These are phyloP conservation scores for Allobates femoralis DNA, from an alignment of 2,797 vertebrate species.

Conservation along the genomic window DNA sequence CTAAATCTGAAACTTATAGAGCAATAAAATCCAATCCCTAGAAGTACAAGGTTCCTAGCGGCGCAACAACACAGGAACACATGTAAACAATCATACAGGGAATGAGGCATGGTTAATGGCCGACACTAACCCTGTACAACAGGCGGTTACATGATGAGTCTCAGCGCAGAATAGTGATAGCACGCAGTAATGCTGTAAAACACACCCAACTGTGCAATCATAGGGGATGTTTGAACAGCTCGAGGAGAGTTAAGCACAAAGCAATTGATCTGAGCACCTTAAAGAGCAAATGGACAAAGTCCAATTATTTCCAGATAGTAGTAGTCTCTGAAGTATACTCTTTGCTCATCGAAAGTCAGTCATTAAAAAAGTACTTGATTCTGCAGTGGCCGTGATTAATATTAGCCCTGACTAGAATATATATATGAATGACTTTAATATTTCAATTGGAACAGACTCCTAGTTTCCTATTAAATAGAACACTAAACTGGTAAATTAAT, in stretches of 20 bases:
- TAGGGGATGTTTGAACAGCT: conserved; percentile 48
- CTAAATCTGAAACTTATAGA: neutral
- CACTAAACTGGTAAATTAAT: too few relatives aligned
- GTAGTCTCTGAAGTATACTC: conserved; percentile 48
- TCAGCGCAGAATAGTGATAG: neutral
- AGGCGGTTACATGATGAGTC: neutral
- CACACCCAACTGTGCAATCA: conserved; percentile 54
- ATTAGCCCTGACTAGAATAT: conserved; percentile 22
- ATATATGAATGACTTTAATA: neutral
- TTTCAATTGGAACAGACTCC: neutral
- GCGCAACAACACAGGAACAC: neutral
- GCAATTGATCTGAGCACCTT: conserved; percentile 55
- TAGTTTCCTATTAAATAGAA: neutral
- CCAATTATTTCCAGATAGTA: conserved; percentile 52
- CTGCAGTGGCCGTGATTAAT: conserved; percentile 28
- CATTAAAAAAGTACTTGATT: conserved; percentile 51
- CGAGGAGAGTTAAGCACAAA: conserved; percentile 47
- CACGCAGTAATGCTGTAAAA: conserved; percentile 9
- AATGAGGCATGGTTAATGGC: neutral
- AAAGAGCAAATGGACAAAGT: conserved; percentile 55
- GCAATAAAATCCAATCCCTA: neutral
- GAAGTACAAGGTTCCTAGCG: neutral
- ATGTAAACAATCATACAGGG: conserved; percentile 8
- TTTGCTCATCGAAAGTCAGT: conserved; percentile 10
- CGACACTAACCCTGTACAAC: conserved; percentile 1